Conservation (phyloP, 2,888 invertebrate species). For the Scrobipalpa costella region DNA sequence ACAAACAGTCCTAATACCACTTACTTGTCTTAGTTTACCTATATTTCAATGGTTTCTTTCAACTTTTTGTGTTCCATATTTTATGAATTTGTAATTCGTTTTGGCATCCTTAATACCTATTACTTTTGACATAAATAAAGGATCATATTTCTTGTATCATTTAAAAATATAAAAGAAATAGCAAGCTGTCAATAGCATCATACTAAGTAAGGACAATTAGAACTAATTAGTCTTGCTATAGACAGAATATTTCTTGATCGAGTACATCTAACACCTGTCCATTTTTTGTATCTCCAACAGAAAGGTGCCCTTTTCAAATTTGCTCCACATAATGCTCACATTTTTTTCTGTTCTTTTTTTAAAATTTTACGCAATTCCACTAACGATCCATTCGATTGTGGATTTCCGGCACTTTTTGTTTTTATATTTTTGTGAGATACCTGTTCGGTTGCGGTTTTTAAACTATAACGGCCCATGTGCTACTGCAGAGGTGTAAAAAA, state of each 20-base stretch:
- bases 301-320: constrained; percentile 59
- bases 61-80: no score
- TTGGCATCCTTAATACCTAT: background rate
- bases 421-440: constrained; percentile 34
- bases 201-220: background rate
- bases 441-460: constrained; percentile 30
- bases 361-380: constrained; percentile 60
- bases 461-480: constrained; percentile 19
- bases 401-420: constrained; percentile 54
- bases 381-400: constrained; percentile 66
- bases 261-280: constrained; percentile 17
- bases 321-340: constrained; percentile 64
- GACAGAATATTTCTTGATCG: background rate
- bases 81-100: background rate
- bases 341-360: constrained; percentile 44
- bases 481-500: background rate
- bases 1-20: no score
- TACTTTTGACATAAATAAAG: no score
- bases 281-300: constrained; percentile 38
- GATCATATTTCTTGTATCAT: background rate
- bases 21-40: no score
- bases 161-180: background rate
- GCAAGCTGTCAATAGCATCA: background rate
- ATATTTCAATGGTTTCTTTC: no score
- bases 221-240: constrained; percentile 1